Evolutionary conservation across 2,888 invertebrate genomes (phyloP).

Genomic region (Molanna angustata): DNA sequence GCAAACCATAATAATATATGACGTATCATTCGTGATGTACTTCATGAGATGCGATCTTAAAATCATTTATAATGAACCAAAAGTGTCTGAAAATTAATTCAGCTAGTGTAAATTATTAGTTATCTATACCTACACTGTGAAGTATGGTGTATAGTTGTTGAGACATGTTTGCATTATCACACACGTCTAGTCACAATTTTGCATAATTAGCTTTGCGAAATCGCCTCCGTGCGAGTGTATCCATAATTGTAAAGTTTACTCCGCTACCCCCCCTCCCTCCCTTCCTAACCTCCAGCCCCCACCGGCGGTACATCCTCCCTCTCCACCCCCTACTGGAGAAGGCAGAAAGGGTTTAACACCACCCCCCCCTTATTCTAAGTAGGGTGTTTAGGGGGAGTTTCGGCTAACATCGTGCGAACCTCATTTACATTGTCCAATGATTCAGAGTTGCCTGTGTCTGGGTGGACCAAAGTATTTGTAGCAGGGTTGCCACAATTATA

Average conservation of each 20-base stretch:
- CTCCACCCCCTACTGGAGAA: not conserved
- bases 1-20: too few relatives aligned
- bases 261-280: conserved; percentile 22
- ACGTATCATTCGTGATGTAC: too few relatives aligned
- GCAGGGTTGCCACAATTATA: not conserved
- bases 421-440: conserved; percentile 61
- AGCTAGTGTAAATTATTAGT: too few relatives aligned
- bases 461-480: conserved; percentile 21
- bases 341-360: conserved; percentile 10
- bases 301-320: not conserved
- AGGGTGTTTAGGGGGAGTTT: conserved; percentile 18
- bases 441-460: conserved; percentile 44
- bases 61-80: too few relatives aligned
- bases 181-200: conserved; percentile 22
- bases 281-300: conserved; percentile 11
- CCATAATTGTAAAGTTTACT: conserved; percentile 33
- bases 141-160: not conserved
- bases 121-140: not conserved
- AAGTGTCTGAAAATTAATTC: too few relatives aligned
- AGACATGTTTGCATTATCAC: conserved; percentile 14
- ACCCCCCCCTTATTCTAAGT: conserved; percentile 17
- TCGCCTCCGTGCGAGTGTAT: conserved; percentile 31
- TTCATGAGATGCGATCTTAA: too few relatives aligned
- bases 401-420: conserved; percentile 54
- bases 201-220: conserved; percentile 32